Conservation (phyloP, 2,888 invertebrate species). For the Diaperis boleti region DNA sequence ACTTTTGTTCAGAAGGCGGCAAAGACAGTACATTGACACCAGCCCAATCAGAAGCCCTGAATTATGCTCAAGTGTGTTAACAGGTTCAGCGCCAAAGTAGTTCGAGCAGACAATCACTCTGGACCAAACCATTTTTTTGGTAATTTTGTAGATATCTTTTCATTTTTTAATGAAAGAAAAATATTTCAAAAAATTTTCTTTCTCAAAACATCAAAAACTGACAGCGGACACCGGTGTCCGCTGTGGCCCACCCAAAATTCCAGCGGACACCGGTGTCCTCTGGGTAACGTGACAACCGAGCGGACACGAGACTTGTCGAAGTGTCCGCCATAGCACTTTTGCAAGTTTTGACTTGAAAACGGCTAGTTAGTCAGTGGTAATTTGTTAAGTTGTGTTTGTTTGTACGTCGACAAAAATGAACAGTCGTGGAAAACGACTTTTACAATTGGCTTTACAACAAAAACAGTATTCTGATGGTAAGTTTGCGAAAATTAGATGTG, state of each 20-base stretch:
- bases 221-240: constrained; percentile 42
- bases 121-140: constrained; percentile 1
- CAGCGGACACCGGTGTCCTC: constrained; percentile 16
- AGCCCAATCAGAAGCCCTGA: too few species aligned
- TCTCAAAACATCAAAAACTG: constrained; percentile 15
- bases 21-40: too few species aligned
- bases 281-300: constrained; percentile 24
- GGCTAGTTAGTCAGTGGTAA: constrained; percentile 2
- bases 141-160: neutral
- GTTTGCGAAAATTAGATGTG: neutral
- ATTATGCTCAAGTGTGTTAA: too few species aligned
- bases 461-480: constrained; percentile 28
- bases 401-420: constrained; percentile 17
- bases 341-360: constrained; percentile 8
- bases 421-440: constrained; percentile 28
- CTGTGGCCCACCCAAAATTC: constrained; percentile 32
- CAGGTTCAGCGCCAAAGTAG: neutral
- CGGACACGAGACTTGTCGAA: constrained; percentile 35
- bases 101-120: neutral
- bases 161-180: neutral
- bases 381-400: constrained; percentile 1
- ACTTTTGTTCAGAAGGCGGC: too few species aligned
- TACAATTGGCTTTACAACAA: constrained; percentile 29
- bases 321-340: constrained; percentile 25
- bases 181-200: neutral